Percentiles rank a stretch among this genome's conserved stretches.
Evolutionary conservation across 1,140 invertebrate species (phyloP).

Genomic region (Microplitis mediator): DNA sequence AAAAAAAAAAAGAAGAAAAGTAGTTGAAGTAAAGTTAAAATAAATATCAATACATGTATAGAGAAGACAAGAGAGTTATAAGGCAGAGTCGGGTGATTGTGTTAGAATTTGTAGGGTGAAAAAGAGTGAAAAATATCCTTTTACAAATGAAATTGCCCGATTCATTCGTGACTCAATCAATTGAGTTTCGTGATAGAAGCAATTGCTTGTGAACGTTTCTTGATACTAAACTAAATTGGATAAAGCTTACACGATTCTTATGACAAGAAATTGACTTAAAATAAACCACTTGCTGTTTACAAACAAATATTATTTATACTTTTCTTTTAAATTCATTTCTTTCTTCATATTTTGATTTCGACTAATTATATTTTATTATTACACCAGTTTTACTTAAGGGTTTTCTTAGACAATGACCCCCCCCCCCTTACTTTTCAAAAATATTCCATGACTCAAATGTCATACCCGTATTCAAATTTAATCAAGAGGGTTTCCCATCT

Average conservation of each 20-base stretch:
- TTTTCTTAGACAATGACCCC: too few relatives aligned
- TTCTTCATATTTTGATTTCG: too few relatives aligned
- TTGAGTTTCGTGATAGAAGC: constrained; percentile 4
- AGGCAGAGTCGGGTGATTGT: neutral
- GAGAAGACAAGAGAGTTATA: neutral
- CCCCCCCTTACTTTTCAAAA: too few relatives aligned
- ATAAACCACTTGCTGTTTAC: neutral
- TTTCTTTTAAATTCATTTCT: neutral
- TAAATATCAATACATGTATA: neutral
- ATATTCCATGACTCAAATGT: too few relatives aligned
- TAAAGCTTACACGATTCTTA: constrained; percentile 1
- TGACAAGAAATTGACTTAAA: constrained; percentile 5
- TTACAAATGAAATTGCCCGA: constrained; percentile 1
- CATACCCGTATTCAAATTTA: too few relatives aligned
- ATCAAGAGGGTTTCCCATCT: too few relatives aligned
- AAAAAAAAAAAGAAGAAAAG: neutral
- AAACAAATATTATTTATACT: neutral
- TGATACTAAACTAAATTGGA: constrained; percentile 1
- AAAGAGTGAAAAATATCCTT: constrained; percentile 3
- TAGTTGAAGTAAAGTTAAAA: neutral
- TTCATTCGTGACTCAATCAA: constrained; percentile 17
- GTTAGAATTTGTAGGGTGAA: neutral
- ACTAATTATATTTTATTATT: too few relatives aligned
- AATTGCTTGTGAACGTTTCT: neutral
- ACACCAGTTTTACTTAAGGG: too few relatives aligned